Conservation (phyloP, 2,888 invertebrate species). For the Altica lythri region DNA sequence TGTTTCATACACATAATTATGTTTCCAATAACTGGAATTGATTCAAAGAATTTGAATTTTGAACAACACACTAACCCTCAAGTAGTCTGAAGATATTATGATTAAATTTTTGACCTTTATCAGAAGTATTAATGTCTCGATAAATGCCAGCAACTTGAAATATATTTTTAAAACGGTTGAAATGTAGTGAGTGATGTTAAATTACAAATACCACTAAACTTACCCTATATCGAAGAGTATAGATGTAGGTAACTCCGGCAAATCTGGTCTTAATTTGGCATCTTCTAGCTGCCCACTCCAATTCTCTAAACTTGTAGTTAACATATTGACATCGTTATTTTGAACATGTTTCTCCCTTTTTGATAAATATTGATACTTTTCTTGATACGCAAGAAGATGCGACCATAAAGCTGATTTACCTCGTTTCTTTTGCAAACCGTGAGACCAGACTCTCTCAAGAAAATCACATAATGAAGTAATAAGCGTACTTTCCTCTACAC, state of each 20-base stretch:
- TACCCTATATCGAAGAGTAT: constrained; percentile 88
- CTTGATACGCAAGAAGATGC: constrained; percentile 88
- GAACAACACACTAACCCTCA: no score
- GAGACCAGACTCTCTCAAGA: constrained; percentile 96
- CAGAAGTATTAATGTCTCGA: no score
- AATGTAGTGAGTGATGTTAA: no score
- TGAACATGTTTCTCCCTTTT: constrained; percentile 67
- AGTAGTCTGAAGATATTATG: no score
- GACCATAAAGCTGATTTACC: constrained; percentile 98
- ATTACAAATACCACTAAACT: no score
- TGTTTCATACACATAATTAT: no score
- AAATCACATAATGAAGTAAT: constrained; percentile 98
- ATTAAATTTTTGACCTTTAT: no score
- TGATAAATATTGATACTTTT: constrained; percentile 68
- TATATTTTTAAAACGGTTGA: neutral
- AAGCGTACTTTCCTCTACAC: constrained; percentile 94
- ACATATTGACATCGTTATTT: constrained; percentile 55
- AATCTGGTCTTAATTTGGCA: constrained; percentile 49
- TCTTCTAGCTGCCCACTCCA: constrained; percentile 50
- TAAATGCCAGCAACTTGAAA: no score
- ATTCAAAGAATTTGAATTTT: no score
- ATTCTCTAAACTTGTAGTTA: constrained; percentile 52
- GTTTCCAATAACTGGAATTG: no score
- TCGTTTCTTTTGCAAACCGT: constrained; percentile 93
- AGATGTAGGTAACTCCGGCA: constrained; percentile 80